Conservation (phyloP, 2,113 vertebrate genomes). For the Hippocampus zosterae region DNA sequence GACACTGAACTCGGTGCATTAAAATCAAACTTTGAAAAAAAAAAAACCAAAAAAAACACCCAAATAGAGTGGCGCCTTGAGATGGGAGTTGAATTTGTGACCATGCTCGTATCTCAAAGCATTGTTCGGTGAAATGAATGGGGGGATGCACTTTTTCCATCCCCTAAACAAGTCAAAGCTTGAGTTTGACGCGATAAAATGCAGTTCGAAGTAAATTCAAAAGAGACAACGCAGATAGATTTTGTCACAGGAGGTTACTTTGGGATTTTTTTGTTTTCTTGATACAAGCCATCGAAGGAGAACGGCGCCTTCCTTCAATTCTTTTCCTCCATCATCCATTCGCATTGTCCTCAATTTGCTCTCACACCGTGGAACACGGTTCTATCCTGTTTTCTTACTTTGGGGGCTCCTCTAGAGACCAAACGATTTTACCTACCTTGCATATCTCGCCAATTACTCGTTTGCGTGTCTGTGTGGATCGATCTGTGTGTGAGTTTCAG, state of each 20-base stretch:
- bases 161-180: no score
- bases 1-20: no score
- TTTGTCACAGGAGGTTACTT: neutral
- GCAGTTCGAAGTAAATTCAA: no score
- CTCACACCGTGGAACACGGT: neutral
- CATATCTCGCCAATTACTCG: constrained; percentile 8
- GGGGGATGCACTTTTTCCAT: no score
- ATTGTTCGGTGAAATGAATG: no score
- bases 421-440: neutral
- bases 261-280: neutral
- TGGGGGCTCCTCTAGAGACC: no score
- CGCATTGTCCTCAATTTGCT: neutral
- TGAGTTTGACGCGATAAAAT: no score
- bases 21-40: neutral
- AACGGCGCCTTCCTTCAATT: neutral
- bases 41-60: neutral
- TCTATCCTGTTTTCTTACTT: neutral
- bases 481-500: no score
- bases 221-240: no score
- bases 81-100: no score
- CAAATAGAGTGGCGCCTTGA: neutral
- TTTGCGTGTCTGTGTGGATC: neutral
- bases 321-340: constrained; percentile 7
- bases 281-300: neutral
- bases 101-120: no score